Conservation (phyloP, 2,113 vertebrate species). For the Pleuronectes platessa region DNA sequence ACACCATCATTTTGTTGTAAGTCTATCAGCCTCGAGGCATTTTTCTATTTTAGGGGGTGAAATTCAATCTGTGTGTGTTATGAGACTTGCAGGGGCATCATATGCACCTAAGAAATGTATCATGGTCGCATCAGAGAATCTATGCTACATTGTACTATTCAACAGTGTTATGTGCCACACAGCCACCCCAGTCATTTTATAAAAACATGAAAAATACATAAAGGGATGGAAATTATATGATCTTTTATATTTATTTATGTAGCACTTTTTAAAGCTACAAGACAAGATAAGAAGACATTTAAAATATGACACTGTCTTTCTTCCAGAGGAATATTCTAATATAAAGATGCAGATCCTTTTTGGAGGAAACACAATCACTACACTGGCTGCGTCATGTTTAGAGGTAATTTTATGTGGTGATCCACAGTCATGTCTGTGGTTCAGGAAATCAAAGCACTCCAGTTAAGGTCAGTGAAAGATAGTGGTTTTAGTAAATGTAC, state of each 20-base stretch:
- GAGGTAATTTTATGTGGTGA: not conserved
- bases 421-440: no score
- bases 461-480: no score
- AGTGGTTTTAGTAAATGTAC: no score
- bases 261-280: not conserved
- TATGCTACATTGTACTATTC: not conserved
- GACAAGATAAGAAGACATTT: not conserved
- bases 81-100: not conserved
- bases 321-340: not conserved
- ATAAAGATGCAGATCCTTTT: not conserved
- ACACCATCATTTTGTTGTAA: not conserved
- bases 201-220: not conserved
- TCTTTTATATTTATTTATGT: not conserved
- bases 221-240: not conserved
- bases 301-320: not conserved
- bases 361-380: not conserved
- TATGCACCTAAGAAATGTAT: not conserved
- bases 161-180: not conserved
- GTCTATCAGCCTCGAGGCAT: not conserved
- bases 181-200: not conserved
- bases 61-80: conserved; percentile 5
- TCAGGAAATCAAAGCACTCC: no score
- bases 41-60: not conserved
- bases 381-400: not conserved
- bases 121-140: not conserved